phyloP scores from a whole-genome alignment of 2,113 vertebrate species.

The human region GRCh38 chrX:135671001-135671500 shows the following conservation, averaged over 20 bases:
- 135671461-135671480: background rate
- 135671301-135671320: background rate
- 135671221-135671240: background rate
- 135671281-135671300: background rate
- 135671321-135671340: background rate
- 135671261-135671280: too few relatives aligned
- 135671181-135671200: background rate
- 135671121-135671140: too few relatives aligned
- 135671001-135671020: too few relatives aligned
- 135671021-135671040: too few relatives aligned
- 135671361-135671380: background rate
- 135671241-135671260: too few relatives aligned
- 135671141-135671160: too few relatives aligned
- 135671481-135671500: background rate
- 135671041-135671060: too few relatives aligned
- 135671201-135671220: background rate
- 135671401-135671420: background rate
- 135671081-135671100: too few relatives aligned
- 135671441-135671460: background rate
- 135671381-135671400: background rate
- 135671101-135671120: too few relatives aligned
- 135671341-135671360: background rate
- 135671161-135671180: background rate
- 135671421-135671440: background rate
- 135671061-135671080: too few relatives aligned